Evolutionary conservation across 2,888 invertebrate genomes (phyloP).

Genomic region (Pseudoips prasinana): DNA sequence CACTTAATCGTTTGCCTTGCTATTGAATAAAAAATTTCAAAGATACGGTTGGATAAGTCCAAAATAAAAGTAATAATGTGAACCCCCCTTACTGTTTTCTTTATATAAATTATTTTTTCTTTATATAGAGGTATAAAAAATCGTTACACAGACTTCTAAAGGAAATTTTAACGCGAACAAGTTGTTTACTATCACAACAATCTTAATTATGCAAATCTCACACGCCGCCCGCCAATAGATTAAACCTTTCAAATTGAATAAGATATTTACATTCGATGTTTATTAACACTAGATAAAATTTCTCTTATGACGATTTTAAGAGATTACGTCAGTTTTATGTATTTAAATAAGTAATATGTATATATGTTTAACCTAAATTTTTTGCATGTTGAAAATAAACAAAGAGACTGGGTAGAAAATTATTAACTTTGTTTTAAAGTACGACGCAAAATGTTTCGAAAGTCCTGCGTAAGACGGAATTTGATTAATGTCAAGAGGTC

Average conservation of each 20-base stretch:
- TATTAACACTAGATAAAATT: slow-evolving; percentile 16
- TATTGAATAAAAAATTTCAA: too few species aligned
- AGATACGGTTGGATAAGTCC: too few species aligned
- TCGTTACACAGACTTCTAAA: slow-evolving; percentile 6
- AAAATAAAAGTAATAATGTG: too few species aligned
- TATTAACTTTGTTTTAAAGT: too few species aligned
- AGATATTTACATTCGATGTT: slow-evolving; percentile 5
- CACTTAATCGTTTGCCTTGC: too few species aligned
- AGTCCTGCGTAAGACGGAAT: slow-evolving; percentile 5
- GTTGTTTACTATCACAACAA: slow-evolving; percentile 33
- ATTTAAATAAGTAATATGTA: neutral
- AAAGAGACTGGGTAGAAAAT: too few species aligned
- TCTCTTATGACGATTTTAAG: slow-evolving; percentile 4
- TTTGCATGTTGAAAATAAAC: too few species aligned
- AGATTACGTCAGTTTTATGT: slow-evolving; percentile 11
- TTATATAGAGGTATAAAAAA: too few species aligned
- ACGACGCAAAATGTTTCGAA: slow-evolving; percentile 1
- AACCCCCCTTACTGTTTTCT: too few species aligned
- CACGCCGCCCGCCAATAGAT: slow-evolving; percentile 4
- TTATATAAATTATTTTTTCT: too few species aligned
- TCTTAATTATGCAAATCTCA: slow-evolving; percentile 23
- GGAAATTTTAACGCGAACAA: slow-evolving; percentile 23
- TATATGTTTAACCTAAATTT: too few species aligned
- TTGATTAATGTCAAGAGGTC: slow-evolving; percentile 18
- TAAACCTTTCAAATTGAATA: neutral